These are phyloP conservation scores for Stigmatopora argus DNA, from an alignment of 2,113 vertebrate genomes.

Conservation along the genomic window DNA sequence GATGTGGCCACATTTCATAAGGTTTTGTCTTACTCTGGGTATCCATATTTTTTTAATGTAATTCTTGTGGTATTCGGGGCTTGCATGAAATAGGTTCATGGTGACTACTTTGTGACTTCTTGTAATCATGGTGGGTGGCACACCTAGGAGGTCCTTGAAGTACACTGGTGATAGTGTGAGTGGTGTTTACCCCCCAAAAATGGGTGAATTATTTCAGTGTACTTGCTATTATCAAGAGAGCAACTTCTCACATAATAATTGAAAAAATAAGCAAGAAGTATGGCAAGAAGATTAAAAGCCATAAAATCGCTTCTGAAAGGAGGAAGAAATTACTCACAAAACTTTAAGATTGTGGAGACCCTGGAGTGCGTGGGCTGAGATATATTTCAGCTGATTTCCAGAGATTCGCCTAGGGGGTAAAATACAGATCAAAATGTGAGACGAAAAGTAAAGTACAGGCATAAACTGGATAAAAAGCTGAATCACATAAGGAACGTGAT, in stretches of 20 bases:
- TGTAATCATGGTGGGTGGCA: constrained; percentile 52
- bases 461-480: constrained; percentile 9
- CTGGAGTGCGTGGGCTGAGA: constrained; percentile 80
- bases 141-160: constrained; percentile 51
- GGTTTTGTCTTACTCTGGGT: constrained; percentile 12
- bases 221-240: constrained; percentile 35
- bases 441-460: constrained; percentile 27
- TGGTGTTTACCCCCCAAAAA: constrained; percentile 28
- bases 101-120: constrained; percentile 42
- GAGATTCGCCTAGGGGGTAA: constrained; percentile 81
- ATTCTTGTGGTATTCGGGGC: constrained; percentile 46
- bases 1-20: constrained; percentile 33
- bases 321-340: constrained; percentile 77
- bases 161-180: constrained; percentile 29
- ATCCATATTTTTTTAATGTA: constrained; percentile 33
- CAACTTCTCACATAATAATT: constrained; percentile 18
- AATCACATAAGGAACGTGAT: constrained; percentile 34
- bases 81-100: constrained; percentile 30
- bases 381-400: constrained; percentile 86
- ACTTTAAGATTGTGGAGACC: constrained; percentile 91
- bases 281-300: constrained; percentile 26
- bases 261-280: constrained; percentile 33
- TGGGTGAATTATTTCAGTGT: constrained; percentile 38
- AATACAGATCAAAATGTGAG: constrained; percentile 29
- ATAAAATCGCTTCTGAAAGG: constrained; percentile 4